Evolutionary conservation across 2,113 vertebrate species (phyloP).

Genomic region (Fulmarus glacialis): DNA sequence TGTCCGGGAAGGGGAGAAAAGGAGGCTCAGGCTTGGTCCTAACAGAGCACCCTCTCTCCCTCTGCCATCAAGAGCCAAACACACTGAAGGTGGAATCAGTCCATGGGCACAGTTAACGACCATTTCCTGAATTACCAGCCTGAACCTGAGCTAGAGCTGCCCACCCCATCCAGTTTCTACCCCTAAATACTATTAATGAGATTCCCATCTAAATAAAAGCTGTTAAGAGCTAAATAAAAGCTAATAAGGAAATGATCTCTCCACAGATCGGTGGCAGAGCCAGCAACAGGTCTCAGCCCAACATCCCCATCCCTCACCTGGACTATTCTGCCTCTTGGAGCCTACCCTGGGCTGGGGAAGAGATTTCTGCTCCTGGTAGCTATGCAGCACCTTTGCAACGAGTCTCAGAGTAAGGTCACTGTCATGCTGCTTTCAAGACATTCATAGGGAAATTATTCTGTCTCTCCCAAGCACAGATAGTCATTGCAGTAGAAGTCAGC

Average conservation of each 20-base stretch:
- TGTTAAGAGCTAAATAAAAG: neutral
- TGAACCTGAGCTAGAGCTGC: neutral
- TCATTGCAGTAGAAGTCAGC: neutral
- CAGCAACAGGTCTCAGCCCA: neutral
- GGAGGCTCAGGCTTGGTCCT: neutral
- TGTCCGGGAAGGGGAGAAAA: neutral
- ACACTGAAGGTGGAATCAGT: neutral
- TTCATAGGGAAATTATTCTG: neutral
- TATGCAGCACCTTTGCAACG: neutral
- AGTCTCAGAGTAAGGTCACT: neutral
- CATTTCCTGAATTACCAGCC: neutral
- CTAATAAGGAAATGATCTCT: neutral
- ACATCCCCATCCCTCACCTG: neutral
- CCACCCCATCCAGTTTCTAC: neutral
- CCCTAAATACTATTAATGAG: neutral
- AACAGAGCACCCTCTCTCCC: neutral
- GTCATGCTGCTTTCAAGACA: neutral
- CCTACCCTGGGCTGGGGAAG: neutral
- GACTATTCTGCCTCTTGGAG: neutral
- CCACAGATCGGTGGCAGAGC: neutral
- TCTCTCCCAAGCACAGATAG: neutral
- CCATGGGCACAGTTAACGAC: neutral
- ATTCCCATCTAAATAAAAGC: neutral
- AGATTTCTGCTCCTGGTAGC: neutral
- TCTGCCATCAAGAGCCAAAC: neutral